Evolutionary conservation across 2,797 vertebrate genomes (phyloP).

Genomic region (Gobionotothen gibberifrons): DNA sequence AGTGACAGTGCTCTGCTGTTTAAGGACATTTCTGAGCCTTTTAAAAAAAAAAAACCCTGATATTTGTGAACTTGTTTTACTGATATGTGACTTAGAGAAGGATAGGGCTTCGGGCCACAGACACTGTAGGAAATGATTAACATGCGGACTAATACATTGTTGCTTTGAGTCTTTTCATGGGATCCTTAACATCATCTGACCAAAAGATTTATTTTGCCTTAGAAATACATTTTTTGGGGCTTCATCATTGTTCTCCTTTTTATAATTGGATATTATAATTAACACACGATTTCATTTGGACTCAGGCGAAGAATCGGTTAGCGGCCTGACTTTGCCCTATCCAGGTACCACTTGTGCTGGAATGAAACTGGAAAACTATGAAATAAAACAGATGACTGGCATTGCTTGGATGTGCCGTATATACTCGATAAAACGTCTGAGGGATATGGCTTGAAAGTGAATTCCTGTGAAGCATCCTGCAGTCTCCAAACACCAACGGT

Average conservation of each 20-base stretch:
- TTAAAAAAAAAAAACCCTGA: not conserved
- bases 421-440: conserved; percentile 48
- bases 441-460: conserved; percentile 70
- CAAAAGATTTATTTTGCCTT: conserved; percentile 14
- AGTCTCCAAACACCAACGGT: conserved; percentile 72
- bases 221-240: conserved; percentile 3
- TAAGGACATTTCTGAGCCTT: not conserved
- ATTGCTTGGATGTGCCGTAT: conserved; percentile 47
- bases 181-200: not conserved
- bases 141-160: not conserved
- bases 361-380: conserved; percentile 13
- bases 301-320: conserved; percentile 3
- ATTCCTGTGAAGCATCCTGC: conserved; percentile 77
- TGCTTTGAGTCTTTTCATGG: not conserved
- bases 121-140: not conserved
- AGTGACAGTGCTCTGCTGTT: not conserved
- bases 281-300: conserved; percentile 39
- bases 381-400: conserved; percentile 47
- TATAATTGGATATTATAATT: conserved; percentile 48
- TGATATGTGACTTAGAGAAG: not conserved
- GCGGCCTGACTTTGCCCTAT: not conserved
- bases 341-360: conserved; percentile 20
- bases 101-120: too few species aligned
- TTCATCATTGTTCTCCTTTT: conserved; percentile 33
- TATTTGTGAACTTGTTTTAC: not conserved